Base-by-base conservation (phyloP, 2,888 invertebrate genomes). In the Callyntrura sp. region DNA sequence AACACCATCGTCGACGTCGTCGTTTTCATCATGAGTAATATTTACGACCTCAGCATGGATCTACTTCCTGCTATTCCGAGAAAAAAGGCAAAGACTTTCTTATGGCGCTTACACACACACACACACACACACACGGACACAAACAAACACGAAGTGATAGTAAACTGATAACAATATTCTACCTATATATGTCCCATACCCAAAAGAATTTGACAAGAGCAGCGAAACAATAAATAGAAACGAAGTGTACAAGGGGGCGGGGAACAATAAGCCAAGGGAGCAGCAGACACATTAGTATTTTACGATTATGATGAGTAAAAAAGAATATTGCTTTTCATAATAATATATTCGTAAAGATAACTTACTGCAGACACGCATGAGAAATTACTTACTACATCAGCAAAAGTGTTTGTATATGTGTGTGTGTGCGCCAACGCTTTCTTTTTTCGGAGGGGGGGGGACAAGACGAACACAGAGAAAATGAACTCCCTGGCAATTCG, bases 1-100 rank as follows among this genome's bases (percentile, higher is more conserved):
- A 68, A 62, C 81, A 55, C 14, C 81, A 51, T 35, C 2, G 35
- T 35, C 35, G 3, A 35, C 6, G 35, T 35, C 35, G 35, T 35
- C 35, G 35, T 35, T 6, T 35, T 35, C 35, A 35, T 35, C 81
- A 87, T 65, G 70, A 79, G 81, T 12, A 87, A 81, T 68, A 87
- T 87, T 87, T 87, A 87, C 68, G 87, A 62, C 79, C 68, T 62
- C 55, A 35, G 20, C 87, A 70, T 68, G 81, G 70, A 35, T 35
- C 87, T 81, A 73, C 43, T 23, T 57, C 12, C n/a, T 35, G 35
- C 35, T 35, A 62, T 35, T 82, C 35, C 45, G 62, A 4, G 35
- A 6, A 35, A 35, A 35, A 35, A 6, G 35, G 3, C 11, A 9
- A 48, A 35, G 35, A 2, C 35, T 55, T 55, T n/a, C 8, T 8